Evolutionary conservation across 2,113 vertebrate genomes (phyloP), one percentile per base, ranked within the genome.

Genomic region (Felis catus): DNA sequence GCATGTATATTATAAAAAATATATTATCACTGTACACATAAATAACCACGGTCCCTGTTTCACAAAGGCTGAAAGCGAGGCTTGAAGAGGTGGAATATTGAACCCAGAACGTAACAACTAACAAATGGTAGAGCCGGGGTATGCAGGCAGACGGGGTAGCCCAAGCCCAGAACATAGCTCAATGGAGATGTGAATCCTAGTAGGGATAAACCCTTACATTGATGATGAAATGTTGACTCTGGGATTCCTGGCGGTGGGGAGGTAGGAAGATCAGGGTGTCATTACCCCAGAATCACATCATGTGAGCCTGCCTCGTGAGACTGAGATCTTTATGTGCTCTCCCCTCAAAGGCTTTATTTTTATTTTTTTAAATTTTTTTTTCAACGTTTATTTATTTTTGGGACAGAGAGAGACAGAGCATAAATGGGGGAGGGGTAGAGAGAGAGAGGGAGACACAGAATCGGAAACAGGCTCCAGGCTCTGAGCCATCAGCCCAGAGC

Each of bases 51-150:
- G 25, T 33, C 19, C 19, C 65, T 73, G 5, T 70, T 88, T 95
- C 82, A 73, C 25, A 85, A 65, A 82, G 81, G 55, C 51, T 81
- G 36, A 51, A 58, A 36, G 5, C 1, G 48, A 95, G 11, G 25
- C 45, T 88, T 14, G 2, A 85, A 80, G 74, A 93, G 53, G 25
- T 93, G 83, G 81, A 87, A 95, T 90, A 91, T 82, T 81, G 81
- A 94, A 91, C 76, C 90, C 36, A 27, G 39, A 61, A 36, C 12
- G 0, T 83, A 63, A 93, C 3, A 21, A 33, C 29, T 68, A 85
- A 88, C 39, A 78, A 85, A 36, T n/a, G 66, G 88, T 36, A 82
- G 61, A 89, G 63, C 71, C 68, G 78, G 78, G 16, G 31, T 85
- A 68, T 86, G 45, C 91, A 86, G 66, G 36, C 39, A 73, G 33